Evolutionary conservation across 2,113 vertebrate species (phyloP), one percentile per base, ranked within the genome.

Genomic region (Synchiropus splendidus): DNA sequence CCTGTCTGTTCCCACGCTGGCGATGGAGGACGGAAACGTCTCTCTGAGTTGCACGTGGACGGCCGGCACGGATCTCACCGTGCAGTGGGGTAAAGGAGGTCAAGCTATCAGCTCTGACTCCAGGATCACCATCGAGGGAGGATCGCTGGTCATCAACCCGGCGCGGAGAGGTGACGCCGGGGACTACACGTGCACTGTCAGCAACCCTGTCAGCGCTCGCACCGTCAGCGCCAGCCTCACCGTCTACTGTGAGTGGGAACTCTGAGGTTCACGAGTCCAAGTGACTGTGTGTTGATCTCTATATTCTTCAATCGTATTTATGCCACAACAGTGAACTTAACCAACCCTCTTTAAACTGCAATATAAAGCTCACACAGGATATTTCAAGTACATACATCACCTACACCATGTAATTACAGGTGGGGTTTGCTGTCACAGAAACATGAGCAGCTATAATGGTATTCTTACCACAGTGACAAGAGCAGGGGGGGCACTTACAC

Each of bases 221-320:
- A 72, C 69, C 0, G 54, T 58, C 45, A 73, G 47, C 1, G 12
- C 14, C 39, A 73, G 15, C 46, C 67, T 86, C 61, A 86, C 74
- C 4, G 67, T 87, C 21, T 83, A 71, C 78, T 86, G 85, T 87
- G 67, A 85, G 85, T 85, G 14, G 37, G 11, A 49, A 35, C 8
- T 5, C 21, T 27, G 21, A 27, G 21, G 8, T 27, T 8, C 21
- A 8, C 4, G 4, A 27, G 8, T 27, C 21, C 8, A 27, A n/a
- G n/a, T n/a, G 21, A 27, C 8, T 27, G 21, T 27, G 8, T 5
- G 4, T 27, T 27, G 4, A 5, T 27, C 8, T 27, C 21, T 27
- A 27, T 5, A 27, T 8, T 27, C 8, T 8, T 5, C 21, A 27
- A 27, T 5, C 4, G 21, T n/a, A n/a, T n/a, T n/a, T n/a, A n/a